These are phyloP conservation scores for Zapornia atra DNA, from an alignment of 2,113 vertebrate species.

Conservation along the genomic window DNA sequence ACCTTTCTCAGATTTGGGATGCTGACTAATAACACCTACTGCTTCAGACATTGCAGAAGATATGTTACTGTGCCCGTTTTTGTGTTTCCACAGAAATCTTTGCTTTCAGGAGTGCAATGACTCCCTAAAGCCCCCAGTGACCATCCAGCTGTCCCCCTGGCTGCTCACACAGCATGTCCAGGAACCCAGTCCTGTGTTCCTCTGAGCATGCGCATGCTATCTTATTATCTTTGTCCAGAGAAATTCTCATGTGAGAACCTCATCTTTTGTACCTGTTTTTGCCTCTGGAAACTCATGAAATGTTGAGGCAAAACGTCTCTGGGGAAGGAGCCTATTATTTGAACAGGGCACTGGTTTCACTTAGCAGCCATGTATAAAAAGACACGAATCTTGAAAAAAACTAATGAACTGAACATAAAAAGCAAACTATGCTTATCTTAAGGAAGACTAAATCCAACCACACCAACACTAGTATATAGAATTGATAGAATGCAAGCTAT, in stretches of 20 bases:
- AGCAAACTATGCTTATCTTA: not conserved
- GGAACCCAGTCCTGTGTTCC: not conserved
- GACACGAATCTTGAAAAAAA: not conserved
- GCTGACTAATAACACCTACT: not conserved
- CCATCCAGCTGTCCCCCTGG: rapidly evolving
- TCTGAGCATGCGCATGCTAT: not conserved
- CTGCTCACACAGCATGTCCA: not conserved
- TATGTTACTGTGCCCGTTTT: rapidly evolving
- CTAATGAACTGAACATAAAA: not conserved
- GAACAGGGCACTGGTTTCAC: not conserved
- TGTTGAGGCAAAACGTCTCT: not conserved
- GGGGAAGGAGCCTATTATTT: not conserved
- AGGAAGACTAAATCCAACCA: not conserved
- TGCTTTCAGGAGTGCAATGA: not conserved
- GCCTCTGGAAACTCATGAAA: not conserved
- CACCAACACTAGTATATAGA: not conserved
- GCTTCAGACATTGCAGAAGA: not conserved
- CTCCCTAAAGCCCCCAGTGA: rapidly evolving
- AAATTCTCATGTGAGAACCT: not conserved
- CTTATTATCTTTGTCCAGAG: not conserved
- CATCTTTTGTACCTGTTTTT: not conserved
- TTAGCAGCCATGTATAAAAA: not conserved
- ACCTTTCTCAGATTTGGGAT: not conserved
- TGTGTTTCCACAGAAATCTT: not conserved
- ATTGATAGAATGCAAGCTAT: not conserved